Base-by-base conservation (phyloP, 2,113 vertebrate genomes). In the Illadopsis cleaveri region DNA sequence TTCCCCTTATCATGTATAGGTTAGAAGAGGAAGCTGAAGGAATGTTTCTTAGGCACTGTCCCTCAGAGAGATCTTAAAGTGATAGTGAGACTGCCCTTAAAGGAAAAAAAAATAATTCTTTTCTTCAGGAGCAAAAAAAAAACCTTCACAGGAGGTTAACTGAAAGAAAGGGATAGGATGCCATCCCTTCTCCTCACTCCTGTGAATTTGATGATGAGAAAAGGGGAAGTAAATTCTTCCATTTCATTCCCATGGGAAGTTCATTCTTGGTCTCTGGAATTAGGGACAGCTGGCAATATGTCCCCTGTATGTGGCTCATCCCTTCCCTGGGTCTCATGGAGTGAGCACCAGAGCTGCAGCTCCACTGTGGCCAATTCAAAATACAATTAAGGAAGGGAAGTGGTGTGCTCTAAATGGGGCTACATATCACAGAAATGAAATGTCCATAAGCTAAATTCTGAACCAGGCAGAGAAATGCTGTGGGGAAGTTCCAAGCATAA, bases 101-200 rank as follows among this genome's bases (percentile, higher is more conserved):
- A 91, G 9, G 2, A 24, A 25, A 40, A 19, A 20, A 19, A 9
- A 10, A 22, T 73, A 31, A 14, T 9, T 40, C 1, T 82, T 93
- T 27, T 71, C 4, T 90, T 94, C 50, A 50, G 38, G 10, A 89
- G 4, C 21, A 71, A 62, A 77, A 38, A 77, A 38, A 16, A 50
- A 3, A 9, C 33, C 35, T 60, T 72, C 18, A 51, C 1, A 1
- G 30, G 11, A 4, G 4, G 5, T 17, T n/a, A 80, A 48, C 3
- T 33, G 33, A 80, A 58, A 28, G 12, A 83, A 93, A 6, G 7
- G 16, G 25, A 50, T 69, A 86, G 14, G 58, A 51, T 44, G 31
- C 5, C 6, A 27, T 33, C 15, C 11, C 14, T 44, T 57, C 27
- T 84, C 9, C 30, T 77, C 24, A 28, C 9, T 45, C n/a, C n/a